These are phyloP conservation scores for Trinorchestia longiramus DNA, from an alignment of 1,140 invertebrate species.

Conservation along the genomic window DNA sequence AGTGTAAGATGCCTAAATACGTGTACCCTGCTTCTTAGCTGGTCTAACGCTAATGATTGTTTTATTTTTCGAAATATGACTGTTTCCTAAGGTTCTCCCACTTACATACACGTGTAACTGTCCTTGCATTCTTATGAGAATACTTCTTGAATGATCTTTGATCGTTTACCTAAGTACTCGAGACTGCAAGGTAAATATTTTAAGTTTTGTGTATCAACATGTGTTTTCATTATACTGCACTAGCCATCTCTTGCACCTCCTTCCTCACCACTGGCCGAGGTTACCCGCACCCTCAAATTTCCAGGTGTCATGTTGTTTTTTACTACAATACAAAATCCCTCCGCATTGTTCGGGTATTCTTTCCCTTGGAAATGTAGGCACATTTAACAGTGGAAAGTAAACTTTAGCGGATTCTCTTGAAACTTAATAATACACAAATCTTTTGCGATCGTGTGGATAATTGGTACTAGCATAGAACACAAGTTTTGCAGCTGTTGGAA, in stretches of 20 bases:
- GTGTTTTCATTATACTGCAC: neutral
- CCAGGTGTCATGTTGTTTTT: neutral
- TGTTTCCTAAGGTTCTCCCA: neutral
- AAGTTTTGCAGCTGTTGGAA: neutral
- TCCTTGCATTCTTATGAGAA: neutral
- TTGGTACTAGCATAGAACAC: neutral
- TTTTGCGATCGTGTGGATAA: neutral
- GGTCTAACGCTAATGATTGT: neutral
- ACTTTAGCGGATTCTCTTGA: neutral
- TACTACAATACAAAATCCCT: neutral
- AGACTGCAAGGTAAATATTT: neutral
- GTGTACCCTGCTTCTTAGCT: neutral
- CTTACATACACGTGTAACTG: neutral
- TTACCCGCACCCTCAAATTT: neutral
- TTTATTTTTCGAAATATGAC: neutral
- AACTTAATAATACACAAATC: neutral
- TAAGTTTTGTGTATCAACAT: neutral
- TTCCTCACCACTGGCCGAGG: neutral
- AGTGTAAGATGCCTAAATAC: neutral
- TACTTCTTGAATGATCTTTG: neutral
- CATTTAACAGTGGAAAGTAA: neutral
- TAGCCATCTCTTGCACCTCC: constrained; percentile 4
- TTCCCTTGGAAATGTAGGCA: neutral
- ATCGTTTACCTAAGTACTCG: neutral
- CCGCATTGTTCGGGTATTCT: constrained; percentile 11